Base-by-base conservation (phyloP, 2,797 vertebrate genomes). In the Pseudomugil tenellus region DNA sequence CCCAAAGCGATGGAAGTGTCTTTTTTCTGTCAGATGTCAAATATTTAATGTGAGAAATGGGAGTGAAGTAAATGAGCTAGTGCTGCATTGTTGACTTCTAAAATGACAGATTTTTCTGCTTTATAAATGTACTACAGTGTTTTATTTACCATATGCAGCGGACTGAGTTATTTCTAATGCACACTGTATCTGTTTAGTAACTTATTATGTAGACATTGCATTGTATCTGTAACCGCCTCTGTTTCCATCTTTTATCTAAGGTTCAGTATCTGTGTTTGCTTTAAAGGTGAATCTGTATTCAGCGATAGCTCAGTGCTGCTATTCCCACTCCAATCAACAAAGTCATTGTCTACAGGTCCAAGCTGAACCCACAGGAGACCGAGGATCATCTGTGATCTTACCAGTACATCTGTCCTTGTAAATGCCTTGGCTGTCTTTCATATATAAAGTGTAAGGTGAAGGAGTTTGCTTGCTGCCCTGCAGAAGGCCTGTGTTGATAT, bases 31-130 rank as follows among this genome's bases (percentile, higher is more conserved):
- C 25, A 60, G 75, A 70, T 68, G 59, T 72, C 60, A 82, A 74
- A 85, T 68, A 81, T 72, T 76, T 69, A 23, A 72, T n/a, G 81
- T 71, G 41, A 61, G 28, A 39, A 75, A 77, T 58, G 6, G 56
- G 21, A 19, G 9, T 10, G 37, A 71, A 23, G 13, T 12, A 43
- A 70, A 52, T 17, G 53, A 52, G 28, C 34, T 21, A n/a, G 43
- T 2, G 19, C 43, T 46, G 0, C 57, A 25, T 73, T 37, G 63
- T 21, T 21, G 48, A 8, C 17, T 16, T 56, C 53, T 62, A 16
- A 60, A 76, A 63, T 63, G 64, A 55, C 32, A 21, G n/a, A 31
- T 35, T 55, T 34, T 16, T 41, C 23, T 16, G 63, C 11, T 55
- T 35, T 63, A 17, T 28, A 66, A 63, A 57, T 49, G 21, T n/a